Base-by-base conservation (phyloP, 1,140 invertebrate species). In the Drosophila burlai region DNA sequence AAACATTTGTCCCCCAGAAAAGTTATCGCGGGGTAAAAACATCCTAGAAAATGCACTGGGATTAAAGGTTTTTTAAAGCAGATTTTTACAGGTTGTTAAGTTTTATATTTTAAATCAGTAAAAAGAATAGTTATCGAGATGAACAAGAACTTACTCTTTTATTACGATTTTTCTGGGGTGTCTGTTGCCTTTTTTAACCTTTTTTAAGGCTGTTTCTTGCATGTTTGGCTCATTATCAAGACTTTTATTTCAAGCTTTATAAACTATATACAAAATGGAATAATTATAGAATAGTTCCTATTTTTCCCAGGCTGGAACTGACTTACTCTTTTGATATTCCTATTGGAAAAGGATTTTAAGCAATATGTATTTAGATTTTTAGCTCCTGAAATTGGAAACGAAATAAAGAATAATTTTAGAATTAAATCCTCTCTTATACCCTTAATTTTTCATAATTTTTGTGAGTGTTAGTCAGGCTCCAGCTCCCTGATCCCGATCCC, bases 1-100 rank as follows among this genome's bases (percentile, higher is more conserved):
- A 11, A 60, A 73, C 69, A 73, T 73, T 73, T 73, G 69, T 73
- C 46, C 66, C 18, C 13, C 15, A 24, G 9, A 57, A 57, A 40
- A 38, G 21, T 36, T 21, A 54, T 18, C 2, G 16, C 26, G n/a
- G 16, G 40, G 57, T 18, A 13, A 40, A 26, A 26, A 24, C 26
- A 49, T 59, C 46, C 68, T 66, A 38, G 59, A 59, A 61, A 55
- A 46, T 69, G 46, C 65, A 79, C 46, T 49, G 42, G 13, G 8
- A 67, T 8, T 13, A 0, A 10, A 7, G 5, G 5, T 6, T 13
- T 36, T 13, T 4, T 26, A 26, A 7, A 1, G 8, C 0, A 18
- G 8, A 18, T 29, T 49, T 49, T 26, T 7, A 11, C 1, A 24
- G 13, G 15, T 46, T 24, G 6, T 46, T 10, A 24, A 15, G 0